phyloP scores from a whole-genome alignment of 1,140 invertebrate species.

The Colletes latitarsis region DNA sequence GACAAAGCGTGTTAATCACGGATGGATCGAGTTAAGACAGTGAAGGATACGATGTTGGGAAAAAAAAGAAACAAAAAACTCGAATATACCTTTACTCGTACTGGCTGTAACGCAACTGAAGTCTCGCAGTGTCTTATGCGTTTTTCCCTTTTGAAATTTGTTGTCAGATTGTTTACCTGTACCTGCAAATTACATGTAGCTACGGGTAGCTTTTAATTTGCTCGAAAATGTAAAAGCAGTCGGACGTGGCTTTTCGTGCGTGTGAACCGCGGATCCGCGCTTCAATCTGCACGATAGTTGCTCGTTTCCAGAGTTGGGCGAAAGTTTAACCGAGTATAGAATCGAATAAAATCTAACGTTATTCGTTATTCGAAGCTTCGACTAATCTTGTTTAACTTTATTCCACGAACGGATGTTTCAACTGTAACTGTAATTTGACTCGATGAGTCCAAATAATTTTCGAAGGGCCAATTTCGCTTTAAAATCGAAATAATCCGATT shows the following conservation, averaged over 20 bases:
- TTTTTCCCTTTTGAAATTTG: slow-evolving; percentile 85
- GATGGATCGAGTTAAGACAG: slow-evolving; percentile 9
- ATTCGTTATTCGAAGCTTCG: too few species aligned
- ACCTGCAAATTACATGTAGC: slow-evolving; percentile 79
- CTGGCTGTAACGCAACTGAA: slow-evolving; percentile 86
- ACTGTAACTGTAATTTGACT: too few species aligned
- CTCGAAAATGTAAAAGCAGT: background rate
- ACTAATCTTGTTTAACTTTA: too few species aligned
- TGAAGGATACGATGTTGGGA: slow-evolving; percentile 38
- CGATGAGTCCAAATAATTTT: too few species aligned
- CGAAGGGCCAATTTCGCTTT: too few species aligned
- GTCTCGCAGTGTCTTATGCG: slow-evolving; percentile 85
- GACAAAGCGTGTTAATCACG: slow-evolving; percentile 38
- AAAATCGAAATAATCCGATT: too few species aligned
- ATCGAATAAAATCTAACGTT: too few species aligned
- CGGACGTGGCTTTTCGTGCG: background rate
- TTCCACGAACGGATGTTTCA: too few species aligned
- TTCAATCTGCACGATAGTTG: too few species aligned
- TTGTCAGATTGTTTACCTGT: slow-evolving; percentile 83
- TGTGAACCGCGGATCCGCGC: too few species aligned
- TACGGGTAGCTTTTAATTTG: slow-evolving; percentile 36
- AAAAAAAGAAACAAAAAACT: slow-evolving; percentile 39
- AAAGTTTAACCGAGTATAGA: too few species aligned
- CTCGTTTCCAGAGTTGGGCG: too few species aligned
- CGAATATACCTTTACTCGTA: slow-evolving; percentile 85